Percentiles rank a stretch among this genome's conserved stretches.
phyloP scores from a whole-genome alignment of 2,113 vertebrate genomes.

The Nothobranchius kuhntae region DNA sequence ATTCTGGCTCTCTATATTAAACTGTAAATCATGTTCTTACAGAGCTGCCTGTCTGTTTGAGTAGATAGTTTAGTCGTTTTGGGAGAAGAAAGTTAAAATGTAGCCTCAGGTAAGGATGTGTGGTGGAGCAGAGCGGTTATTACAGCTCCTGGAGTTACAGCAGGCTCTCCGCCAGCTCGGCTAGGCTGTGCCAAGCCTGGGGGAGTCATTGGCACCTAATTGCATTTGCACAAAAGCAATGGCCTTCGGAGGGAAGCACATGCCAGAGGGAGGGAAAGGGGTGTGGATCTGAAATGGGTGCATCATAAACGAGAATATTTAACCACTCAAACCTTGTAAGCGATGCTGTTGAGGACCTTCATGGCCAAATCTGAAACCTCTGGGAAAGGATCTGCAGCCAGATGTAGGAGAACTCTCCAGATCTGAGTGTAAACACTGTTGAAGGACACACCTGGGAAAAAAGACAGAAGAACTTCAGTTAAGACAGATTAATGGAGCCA shows the following conservation, averaged over 20 bases:
- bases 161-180: constrained; percentile 34
- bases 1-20: background rate
- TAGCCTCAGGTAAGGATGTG: constrained; percentile 30
- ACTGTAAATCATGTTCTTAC: constrained; percentile 29
- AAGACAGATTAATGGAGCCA: background rate
- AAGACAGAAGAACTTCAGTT: background rate
- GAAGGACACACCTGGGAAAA: constrained; percentile 90
- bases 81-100: constrained; percentile 33
- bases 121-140: constrained; percentile 46
- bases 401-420: constrained; percentile 94
- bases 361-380: constrained; percentile 97
- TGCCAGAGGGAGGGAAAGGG: constrained; percentile 23
- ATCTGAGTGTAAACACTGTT: constrained; percentile 99
- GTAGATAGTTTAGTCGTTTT: constrained; percentile 40
- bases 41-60: constrained; percentile 24
- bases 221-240: constrained; percentile 77
- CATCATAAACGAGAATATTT: background rate
- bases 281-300: constrained; percentile 25
- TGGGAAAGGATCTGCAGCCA: constrained; percentile 94
- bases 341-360: constrained; percentile 97
- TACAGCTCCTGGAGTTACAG: constrained; percentile 31
- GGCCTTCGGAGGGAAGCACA: constrained; percentile 55
- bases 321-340: constrained; percentile 87
- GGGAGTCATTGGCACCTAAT: constrained; percentile 75
- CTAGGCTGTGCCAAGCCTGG: constrained; percentile 50